Conservation (phyloP, 2,113 vertebrate species). For the Tragulus kanchil region DNA sequence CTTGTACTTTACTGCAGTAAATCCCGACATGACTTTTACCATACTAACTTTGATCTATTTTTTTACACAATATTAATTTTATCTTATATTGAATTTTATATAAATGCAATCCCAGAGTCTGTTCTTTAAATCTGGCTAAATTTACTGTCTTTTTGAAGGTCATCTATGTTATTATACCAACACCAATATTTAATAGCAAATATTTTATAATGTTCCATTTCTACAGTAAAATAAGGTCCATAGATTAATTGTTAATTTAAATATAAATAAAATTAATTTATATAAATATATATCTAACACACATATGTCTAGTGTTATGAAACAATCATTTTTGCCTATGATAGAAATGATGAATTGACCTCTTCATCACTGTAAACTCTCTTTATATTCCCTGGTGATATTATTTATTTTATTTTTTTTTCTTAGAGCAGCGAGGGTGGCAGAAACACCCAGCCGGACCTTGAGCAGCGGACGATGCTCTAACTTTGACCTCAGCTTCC, state of each 20-base stretch:
- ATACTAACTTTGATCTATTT: background rate
- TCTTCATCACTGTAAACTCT: background rate
- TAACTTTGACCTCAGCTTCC: too few relatives aligned
- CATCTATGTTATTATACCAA: background rate
- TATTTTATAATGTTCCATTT: background rate
- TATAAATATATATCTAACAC: background rate
- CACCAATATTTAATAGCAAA: background rate
- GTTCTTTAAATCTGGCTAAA: background rate
- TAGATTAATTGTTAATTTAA: background rate
- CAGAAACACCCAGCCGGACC: too few relatives aligned
- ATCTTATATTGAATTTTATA: background rate
- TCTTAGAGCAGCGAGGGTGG: too few relatives aligned
- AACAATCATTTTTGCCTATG: background rate
- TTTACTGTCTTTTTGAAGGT: background rate
- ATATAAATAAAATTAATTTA: background rate
- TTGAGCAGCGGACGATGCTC: too few relatives aligned
- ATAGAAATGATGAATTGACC: background rate
- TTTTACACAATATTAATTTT: background rate
- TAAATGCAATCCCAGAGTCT: background rate
- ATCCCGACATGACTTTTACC: background rate
- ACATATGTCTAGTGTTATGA: background rate
- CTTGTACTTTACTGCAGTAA: background rate
- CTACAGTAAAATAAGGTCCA: background rate
- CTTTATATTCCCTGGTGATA: background rate
- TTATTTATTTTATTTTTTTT: background rate